Evolutionary conservation across 2,888 invertebrate genomes (phyloP), one percentile per base, ranked within the genome.

Genomic region (Hydrotaea diabolus): DNA sequence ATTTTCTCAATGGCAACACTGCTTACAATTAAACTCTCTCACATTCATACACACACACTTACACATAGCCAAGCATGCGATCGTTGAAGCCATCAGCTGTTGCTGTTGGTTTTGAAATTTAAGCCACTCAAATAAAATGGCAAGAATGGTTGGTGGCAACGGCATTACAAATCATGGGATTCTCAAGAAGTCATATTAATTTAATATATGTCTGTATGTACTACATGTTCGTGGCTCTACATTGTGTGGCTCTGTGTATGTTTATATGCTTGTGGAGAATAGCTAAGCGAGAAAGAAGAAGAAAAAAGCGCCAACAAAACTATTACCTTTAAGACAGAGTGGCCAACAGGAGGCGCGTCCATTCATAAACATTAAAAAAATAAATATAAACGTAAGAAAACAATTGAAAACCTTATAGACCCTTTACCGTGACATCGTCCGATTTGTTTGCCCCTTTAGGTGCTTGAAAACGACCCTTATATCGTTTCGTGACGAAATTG

Each of bases 261-360:
- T 3, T 46, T 53, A 17, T 53, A 17, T 36, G 36, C 13, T 15
- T 64, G 43, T 17, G 26, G 71, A 57, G 11, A 74, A 71, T 13
- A 17, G 5, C 43, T n/a, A 59, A 62, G 39, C 49, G 46, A 53
- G 59, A 17, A 62, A 43, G n/a, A n/a, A 57, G 87, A 86, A 88
- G 87, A 87, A 86, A 74, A 72, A 62, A 39, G 75, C 59, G 66
- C 73, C 64, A 80, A 71, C 11, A 69, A 71, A 55, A 59, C 46
- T 85, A 76, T 73, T 86, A 80, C 81, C 82, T 78, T 82, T n/a
- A 85, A 46, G 15, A 23, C 8, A 77, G 87, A 83, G 9, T 79
- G 87, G 88, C 49, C 69, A 11, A 71, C 39, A 36, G 9, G 11
- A 53, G 43, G 73, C 21, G 13, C 55, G 15, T 17, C 17, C n/a